These are phyloP conservation scores for Colostygia pectinataria DNA, from an alignment of 2,888 invertebrate genomes.

Conservation along the genomic window DNA sequence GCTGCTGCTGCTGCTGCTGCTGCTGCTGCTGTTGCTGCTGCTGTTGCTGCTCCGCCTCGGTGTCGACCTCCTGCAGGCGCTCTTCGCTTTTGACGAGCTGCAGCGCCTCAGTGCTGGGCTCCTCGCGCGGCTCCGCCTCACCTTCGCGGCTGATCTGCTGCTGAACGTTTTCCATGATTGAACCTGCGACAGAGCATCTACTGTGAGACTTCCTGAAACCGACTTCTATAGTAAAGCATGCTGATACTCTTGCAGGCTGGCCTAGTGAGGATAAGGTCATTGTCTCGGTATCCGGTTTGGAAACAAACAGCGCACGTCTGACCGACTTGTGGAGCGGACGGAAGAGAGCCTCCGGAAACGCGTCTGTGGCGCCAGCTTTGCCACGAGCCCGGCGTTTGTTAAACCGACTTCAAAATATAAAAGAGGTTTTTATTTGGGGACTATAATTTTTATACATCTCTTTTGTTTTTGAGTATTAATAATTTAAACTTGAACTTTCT, in stretches of 20 bases:
- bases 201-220: not conserved
- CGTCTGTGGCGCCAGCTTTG: too few relatives aligned
- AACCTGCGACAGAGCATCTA: constrained; percentile 15
- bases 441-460: too few relatives aligned
- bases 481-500: too few relatives aligned
- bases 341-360: constrained; percentile 48
- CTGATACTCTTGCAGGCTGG: too few relatives aligned
- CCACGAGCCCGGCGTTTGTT: too few relatives aligned
- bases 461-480: too few relatives aligned
- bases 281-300: constrained; percentile 12
- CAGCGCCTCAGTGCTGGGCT: constrained; percentile 55
- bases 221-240: not conserved
- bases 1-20: too few relatives aligned
- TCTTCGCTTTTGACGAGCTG: constrained; percentile 72
- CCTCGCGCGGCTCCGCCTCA: constrained; percentile 48
- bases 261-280: constrained; percentile 12
- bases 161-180: constrained; percentile 57
- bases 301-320: too few relatives aligned
- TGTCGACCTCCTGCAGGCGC: constrained; percentile 27
- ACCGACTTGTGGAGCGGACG: constrained; percentile 62
- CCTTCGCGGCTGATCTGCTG: constrained; percentile 41
- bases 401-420: too few relatives aligned
- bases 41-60: constrained; percentile 36
- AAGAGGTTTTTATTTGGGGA: too few relatives aligned
- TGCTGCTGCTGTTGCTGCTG: not conserved